Evolutionary conservation across 2,797 vertebrate species (phyloP), one percentile per base, ranked within the genome.

Genomic region (Urocyon cinereoargenteus): DNA sequence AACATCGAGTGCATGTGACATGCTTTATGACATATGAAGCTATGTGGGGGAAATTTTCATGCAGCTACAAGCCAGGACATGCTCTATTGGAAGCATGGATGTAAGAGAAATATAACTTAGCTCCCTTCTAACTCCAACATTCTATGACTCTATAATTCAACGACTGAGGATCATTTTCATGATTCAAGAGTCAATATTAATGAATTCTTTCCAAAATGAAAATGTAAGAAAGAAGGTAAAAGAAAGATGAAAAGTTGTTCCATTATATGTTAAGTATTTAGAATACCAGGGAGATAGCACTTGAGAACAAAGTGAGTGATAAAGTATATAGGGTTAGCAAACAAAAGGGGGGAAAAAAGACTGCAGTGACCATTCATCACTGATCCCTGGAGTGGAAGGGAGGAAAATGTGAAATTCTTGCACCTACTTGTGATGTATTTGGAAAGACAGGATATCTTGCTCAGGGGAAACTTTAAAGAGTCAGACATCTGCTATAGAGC

Each of bases 61-160:
- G 72, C 57, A 86, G 57, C 75, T 88, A 79, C 77, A 0, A 91
- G 84, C 61, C 81, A 90, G 53, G 61, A 34, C 34, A 90, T 82
- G 86, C 64, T 92, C 83, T 86, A 57, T 26, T 84, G 75, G 57
- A 96, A 97, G 18, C 21, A 94, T 6, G 9, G 36, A 68, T 93
- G 7, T 34, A 96, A 66, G 51, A 90, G 66, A 96, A 94, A 96
- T 93, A 97, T 78, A 94, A 88, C 72, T 75, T 78, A 61, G 70
- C 66, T 93, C 14, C 57, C 87, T 78, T 77, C 90, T 22, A 83
- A 72, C 10, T 78, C 92, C 86, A 79, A 90, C 26, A 36, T 79
- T 95, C 95, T 89, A 95, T 51, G 92, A 83, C 66, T 94, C 91
- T 88, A 94, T 97, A 96, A 97, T 86, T 98, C 95, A 97, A 75